A percentile compares a stretch with the other conserved stretches of the same genome.
phyloP scores from a whole-genome alignment of 2,888 invertebrate species.

The Amitus sp. region DNA sequence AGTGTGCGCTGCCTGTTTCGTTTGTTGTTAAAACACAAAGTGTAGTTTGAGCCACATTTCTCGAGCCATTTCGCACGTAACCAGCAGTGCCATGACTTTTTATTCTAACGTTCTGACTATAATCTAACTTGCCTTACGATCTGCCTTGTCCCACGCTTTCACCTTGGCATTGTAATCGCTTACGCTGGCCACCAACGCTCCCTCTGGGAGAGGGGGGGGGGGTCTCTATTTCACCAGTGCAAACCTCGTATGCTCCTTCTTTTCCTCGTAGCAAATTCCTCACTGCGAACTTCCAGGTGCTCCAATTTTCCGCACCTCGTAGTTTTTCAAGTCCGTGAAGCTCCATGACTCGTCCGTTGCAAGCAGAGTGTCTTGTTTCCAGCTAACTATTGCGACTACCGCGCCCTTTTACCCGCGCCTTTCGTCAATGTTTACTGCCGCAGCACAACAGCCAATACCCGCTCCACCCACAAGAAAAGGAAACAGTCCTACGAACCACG shows the following conservation, averaged over 20 bases:
- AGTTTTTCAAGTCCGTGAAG: constrained; percentile 24
- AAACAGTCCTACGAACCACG: too few species aligned
- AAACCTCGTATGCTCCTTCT: constrained; percentile 24
- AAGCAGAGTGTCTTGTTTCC: too few species aligned
- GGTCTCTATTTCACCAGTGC: constrained; percentile 20
- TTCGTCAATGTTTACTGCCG: too few species aligned
- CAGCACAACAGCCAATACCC: too few species aligned
- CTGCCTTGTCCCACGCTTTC: constrained; percentile 22
- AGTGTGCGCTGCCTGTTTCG: constrained; percentile 25
- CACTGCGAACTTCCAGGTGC: constrained; percentile 20
- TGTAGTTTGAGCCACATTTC: constrained; percentile 26
- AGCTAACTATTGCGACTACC: too few species aligned
- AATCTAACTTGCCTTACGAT: constrained; percentile 27
- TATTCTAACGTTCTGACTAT: constrained; percentile 22
- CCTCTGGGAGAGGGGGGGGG: neutral
- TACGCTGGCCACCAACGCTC: neutral
- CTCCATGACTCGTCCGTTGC: too few species aligned
- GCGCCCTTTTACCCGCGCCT: too few species aligned
- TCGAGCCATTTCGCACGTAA: constrained; percentile 20
- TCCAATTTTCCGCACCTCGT: constrained; percentile 22
- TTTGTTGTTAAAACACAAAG: constrained; percentile 29
- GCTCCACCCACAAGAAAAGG: too few species aligned
- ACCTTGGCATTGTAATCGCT: neutral
- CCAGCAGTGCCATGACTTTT: constrained; percentile 16
- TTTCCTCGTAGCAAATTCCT: constrained; percentile 21